These are phyloP conservation scores for Aepyceros melampus DNA, from an alignment of 2,113 vertebrate genomes.

Conservation along the genomic window DNA sequence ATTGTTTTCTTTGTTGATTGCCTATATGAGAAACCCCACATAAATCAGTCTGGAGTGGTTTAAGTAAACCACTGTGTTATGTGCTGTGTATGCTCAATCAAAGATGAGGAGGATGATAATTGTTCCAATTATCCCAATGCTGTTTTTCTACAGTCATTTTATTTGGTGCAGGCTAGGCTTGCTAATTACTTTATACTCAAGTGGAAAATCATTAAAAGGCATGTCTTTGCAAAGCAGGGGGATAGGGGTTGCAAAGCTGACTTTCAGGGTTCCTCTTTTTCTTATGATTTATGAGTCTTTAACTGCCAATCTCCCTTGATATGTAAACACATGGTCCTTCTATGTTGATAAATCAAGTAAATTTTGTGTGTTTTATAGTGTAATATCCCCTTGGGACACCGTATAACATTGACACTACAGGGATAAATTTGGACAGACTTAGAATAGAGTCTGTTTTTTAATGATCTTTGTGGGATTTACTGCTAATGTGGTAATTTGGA, in stretches of 20 bases:
- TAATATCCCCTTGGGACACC: constrained; percentile 9
- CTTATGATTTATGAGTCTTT: constrained; percentile 47
- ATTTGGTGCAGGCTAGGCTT: neutral
- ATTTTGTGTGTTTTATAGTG: constrained; percentile 43
- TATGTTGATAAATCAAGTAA: constrained; percentile 46
- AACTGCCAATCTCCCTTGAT: constrained; percentile 17
- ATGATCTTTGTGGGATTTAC: constrained; percentile 41
- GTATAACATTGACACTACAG: constrained; percentile 33
- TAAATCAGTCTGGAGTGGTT: neutral
- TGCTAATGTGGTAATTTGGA: constrained; percentile 58
- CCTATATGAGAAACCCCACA: neutral
- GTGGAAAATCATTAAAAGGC: neutral
- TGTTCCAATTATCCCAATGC: neutral
- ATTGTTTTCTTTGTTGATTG: neutral
- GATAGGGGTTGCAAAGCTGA: neutral
- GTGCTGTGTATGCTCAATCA: neutral
- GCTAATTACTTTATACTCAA: constrained; percentile 35
- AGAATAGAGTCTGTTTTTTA: constrained; percentile 29
- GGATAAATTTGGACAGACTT: constrained; percentile 48
- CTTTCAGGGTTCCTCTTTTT: constrained; percentile 8
- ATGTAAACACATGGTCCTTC: constrained; percentile 31
- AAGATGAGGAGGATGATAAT: neutral
- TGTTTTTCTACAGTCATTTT: neutral
- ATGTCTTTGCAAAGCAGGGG: neutral
- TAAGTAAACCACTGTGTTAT: neutral